A percentile compares a stretch with the other conserved stretches of the same genome.
These are phyloP conservation scores for Sialis lutaria DNA, from an alignment of 2,888 invertebrate species.

Conservation along the genomic window DNA sequence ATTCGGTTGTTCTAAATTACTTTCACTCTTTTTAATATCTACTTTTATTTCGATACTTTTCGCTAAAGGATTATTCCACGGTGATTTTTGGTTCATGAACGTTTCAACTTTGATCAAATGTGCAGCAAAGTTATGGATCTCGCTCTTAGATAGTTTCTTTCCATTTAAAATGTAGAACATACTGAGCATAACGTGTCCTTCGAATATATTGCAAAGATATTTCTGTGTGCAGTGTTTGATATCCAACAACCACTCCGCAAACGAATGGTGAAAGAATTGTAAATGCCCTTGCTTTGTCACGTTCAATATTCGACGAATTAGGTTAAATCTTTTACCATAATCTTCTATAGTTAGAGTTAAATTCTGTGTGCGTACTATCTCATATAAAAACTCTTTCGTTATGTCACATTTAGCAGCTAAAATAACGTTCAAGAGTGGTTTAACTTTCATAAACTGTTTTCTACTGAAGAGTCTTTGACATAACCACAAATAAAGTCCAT, in stretches of 20 bases:
- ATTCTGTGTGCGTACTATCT: slow-evolving; percentile 65
- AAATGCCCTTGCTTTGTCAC: slow-evolving; percentile 41
- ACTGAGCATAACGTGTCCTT: slow-evolving; percentile 77
- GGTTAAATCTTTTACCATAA: slow-evolving; percentile 58
- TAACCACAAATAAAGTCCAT: slow-evolving; percentile 88
- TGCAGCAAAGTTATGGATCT: slow-evolving; percentile 56
- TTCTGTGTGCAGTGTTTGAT: slow-evolving; percentile 96
- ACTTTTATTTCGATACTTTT: slow-evolving; percentile 1
- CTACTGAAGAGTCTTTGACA: slow-evolving; percentile 85
- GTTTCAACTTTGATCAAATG: slow-evolving; percentile 51
- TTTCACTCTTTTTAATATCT: slow-evolving; percentile 1
- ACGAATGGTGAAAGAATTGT: slow-evolving; percentile 82
- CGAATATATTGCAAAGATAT: slow-evolving; percentile 71
- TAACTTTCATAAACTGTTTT: slow-evolving; percentile 73
- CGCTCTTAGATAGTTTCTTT: slow-evolving; percentile 47
- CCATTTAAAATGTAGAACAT: slow-evolving; percentile 65
- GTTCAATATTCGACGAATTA: slow-evolving; percentile 44
- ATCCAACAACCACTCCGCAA: slow-evolving; percentile 87
- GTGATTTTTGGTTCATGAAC: slow-evolving; percentile 32
- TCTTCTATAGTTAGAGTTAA: slow-evolving; percentile 62
- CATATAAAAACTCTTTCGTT: slow-evolving; percentile 63
- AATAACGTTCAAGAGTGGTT: slow-evolving; percentile 70
- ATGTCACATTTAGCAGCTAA: slow-evolving; percentile 76
- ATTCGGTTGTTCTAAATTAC: not conserved
- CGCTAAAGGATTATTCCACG: slow-evolving; percentile 2